Evolutionary conservation across 1,140 invertebrate species (phyloP).

Genomic region (Temnothorax curvispinosus): DNA sequence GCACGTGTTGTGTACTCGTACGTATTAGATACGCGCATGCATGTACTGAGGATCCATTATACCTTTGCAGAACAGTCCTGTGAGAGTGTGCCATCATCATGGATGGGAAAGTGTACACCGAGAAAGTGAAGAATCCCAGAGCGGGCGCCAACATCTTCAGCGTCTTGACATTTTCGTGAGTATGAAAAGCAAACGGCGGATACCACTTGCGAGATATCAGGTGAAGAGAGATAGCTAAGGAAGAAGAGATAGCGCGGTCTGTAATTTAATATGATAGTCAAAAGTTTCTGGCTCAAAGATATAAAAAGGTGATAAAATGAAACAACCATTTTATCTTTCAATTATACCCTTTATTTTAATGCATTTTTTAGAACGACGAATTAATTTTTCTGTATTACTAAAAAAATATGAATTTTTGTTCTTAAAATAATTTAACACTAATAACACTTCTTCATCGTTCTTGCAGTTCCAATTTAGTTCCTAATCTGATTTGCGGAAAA

Average conservation of each 20-base stretch:
- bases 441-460: no score
- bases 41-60: background rate
- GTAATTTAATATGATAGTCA: background rate
- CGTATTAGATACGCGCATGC: background rate
- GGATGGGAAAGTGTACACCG: conserved; percentile 83
- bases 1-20: background rate
- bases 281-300: background rate
- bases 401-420: no score
- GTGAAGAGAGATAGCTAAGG: background rate
- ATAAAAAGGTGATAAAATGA: no score
- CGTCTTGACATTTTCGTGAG: conserved; percentile 87
- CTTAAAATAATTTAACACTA: no score
- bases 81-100: conserved; percentile 78
- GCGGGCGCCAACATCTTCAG: conserved; percentile 86
- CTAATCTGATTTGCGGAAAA: no score
- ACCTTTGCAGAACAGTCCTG: conserved; percentile 32
- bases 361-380: no score
- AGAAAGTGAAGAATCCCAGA: conserved; percentile 86
- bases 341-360: background rate
- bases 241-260: background rate
- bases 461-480: no score
- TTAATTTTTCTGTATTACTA: no score
- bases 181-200: conserved; percentile 34
- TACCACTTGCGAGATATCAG: background rate
- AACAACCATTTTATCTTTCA: no score